Base-by-base conservation (phyloP, 2,797 vertebrate species). In the Alosa sapidissima region DNA sequence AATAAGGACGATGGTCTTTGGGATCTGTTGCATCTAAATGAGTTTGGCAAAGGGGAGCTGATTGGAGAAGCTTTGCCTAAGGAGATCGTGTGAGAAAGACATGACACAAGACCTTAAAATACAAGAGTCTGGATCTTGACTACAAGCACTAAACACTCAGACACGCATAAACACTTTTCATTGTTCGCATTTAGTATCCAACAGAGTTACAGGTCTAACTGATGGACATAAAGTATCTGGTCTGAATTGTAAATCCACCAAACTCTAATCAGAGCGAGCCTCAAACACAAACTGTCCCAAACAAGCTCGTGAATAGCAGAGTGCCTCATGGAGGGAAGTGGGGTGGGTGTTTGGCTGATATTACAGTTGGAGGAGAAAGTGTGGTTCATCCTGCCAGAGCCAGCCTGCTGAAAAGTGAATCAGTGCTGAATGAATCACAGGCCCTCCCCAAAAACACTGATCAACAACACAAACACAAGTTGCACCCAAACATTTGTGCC, bases 221-320 rank as follows among this genome's bases (percentile, higher is more conserved):
- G 82, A 85, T 72, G 82, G 21, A 84, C 49, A 62, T 88, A 88
- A 85, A 86, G 11, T 41, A 75, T 45, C 5, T 36, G 68, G 10
- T 41, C 65, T 16, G 13, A 19, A 41, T 72, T 41, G 36, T 14
- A 45, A 75, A 75, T 75, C 33, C 33, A 75, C 33, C 10, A 3
- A 65, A 5, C 33, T 60, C 10, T 3, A 36, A 13, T 41, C 55
- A 1, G 84, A 82, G 4, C 6, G 60, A 86, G 84, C 65, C 62
- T 85, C 82, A 87, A 81, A 88, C 88, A 86, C 85, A 87, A 88
- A 85, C 41, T 72, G 81, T 85, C 24, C 52, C 75, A 48, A 78
- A 65, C 78, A 82, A 85, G 48, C 9, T 19, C 16, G 81, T 75
- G 86, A 88, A 85, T 36, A 36, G 83, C 60, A 78, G 48, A 52